phyloP scores from a whole-genome alignment of 2,888 invertebrate genomes.

The Cyclophora albipunctata region DNA sequence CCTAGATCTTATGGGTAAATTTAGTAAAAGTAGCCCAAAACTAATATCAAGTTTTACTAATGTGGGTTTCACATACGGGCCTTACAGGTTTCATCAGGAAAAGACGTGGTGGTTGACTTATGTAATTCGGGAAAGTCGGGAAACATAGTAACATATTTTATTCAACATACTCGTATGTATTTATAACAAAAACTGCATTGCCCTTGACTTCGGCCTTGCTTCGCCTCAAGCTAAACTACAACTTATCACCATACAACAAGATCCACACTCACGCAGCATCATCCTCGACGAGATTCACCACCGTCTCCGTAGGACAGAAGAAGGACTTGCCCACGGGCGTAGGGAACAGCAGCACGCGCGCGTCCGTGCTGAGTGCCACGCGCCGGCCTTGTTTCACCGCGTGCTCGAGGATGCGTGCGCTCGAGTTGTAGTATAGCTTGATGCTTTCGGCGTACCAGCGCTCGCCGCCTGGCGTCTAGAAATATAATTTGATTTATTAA shows the following conservation, averaged over 20 bases:
- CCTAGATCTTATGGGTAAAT: neutral
- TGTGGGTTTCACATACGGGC: too few species aligned
- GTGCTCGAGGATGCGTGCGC: constrained; percentile 75
- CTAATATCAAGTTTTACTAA: too few species aligned
- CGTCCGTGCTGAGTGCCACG: constrained; percentile 72
- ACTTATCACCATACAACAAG: too few species aligned
- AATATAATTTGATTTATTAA: constrained; percentile 10
- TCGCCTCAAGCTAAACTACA: too few species aligned
- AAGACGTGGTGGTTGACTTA: too few species aligned
- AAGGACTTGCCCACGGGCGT: constrained; percentile 92
- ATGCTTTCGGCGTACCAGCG: constrained; percentile 90
- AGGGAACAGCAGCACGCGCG: constrained; percentile 81
- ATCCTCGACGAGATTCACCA: constrained; percentile 77
- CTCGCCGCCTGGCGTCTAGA: constrained; percentile 90
- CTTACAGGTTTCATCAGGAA: too few species aligned
- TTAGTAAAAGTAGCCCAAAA: neutral
- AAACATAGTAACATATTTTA: too few species aligned
- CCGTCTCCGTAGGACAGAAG: constrained; percentile 82
- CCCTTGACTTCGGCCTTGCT: too few species aligned
- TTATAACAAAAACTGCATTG: too few species aligned
- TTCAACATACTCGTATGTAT: too few species aligned
- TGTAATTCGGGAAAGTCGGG: too few species aligned
- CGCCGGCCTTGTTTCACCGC: constrained; percentile 73
- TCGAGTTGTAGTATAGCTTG: constrained; percentile 83
- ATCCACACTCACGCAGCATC: constrained; percentile 50